Evolutionary conservation across 2,888 invertebrate genomes (phyloP), one percentile per base, ranked within the genome.

Genomic region (Aphodius sticticus): DNA sequence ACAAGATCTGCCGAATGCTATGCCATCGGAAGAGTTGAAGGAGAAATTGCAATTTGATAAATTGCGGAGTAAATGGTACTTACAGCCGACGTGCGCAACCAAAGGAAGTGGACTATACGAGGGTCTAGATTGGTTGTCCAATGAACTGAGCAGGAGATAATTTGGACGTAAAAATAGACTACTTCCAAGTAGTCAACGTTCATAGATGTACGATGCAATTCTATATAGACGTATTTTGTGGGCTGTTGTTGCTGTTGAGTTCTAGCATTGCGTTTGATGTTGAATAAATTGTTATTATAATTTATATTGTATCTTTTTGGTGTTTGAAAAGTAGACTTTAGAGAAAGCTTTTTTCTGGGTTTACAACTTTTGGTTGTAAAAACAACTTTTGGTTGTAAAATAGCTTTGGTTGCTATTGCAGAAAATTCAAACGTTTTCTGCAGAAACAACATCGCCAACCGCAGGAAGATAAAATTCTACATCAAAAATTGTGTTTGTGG

Each of bases 101-200:
- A 96, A 97, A 91, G 98, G 98, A n/a, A 94, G 96, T 86, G 99
- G 99, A 0, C 92, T 99, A 12, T 99, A 98, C 86, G 98, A 99
- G 90, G 98, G 98, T 72, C 92, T 99, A 82, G 98, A 99, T 89
- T 99, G 98, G 98, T 92, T 99, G 82, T 97, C 97, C 83, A 96
- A 95, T 86, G 97, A 98, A 91, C 91, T 99, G 85, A 94, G 95
- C 82, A 96, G 96, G 90, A 95, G 95, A 92, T 95, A 83, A 85
- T 53, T 53, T 53, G 53, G 53, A 53, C 53, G 53, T 53, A 53
- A 53, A 53, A 53, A 53, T 53, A 53, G 53, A 53, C 53, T 12
- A 53, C 53, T 53, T 53, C 1, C 26, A 26, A 26, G 53, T 7
- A 9, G 7, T 5, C 53, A 53, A 53, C 53, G 53, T 53, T 53